Evolutionary conservation across 2,797 vertebrate genomes (phyloP).

Genomic region (Pangasius mekongensis): DNA sequence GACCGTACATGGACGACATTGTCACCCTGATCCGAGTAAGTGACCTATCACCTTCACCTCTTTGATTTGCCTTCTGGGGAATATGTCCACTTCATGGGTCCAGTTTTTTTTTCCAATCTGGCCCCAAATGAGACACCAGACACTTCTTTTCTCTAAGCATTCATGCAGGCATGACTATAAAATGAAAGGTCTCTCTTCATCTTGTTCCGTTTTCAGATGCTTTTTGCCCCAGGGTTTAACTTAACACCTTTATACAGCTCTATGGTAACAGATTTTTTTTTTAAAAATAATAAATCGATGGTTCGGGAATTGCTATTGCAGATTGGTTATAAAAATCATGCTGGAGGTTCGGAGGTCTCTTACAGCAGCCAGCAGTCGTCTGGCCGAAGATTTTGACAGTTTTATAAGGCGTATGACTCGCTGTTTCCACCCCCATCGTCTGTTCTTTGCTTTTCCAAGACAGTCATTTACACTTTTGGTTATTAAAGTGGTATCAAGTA

Average conservation of each 20-base stretch:
- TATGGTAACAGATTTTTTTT: conserved; percentile 29
- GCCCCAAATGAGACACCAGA: background rate
- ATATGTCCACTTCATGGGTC: background rate
- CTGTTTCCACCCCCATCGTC: conserved; percentile 37
- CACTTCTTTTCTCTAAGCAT: background rate
- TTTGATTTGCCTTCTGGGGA: background rate
- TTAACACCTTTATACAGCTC: conserved; percentile 38
- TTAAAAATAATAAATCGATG: conserved; percentile 62
- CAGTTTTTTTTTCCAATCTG: background rate
- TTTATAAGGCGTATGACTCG: conserved; percentile 46
- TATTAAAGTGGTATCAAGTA: conserved; percentile 27
- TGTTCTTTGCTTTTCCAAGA: conserved; percentile 14
- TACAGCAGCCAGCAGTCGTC: conserved; percentile 16
- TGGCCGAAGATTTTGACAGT: conserved; percentile 15
- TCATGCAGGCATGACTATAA: background rate
- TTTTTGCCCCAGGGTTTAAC: background rate
- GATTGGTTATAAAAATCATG: conserved; percentile 51
- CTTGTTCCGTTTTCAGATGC: background rate
- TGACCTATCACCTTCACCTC: conserved; percentile 45
- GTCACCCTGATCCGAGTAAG: conserved; percentile 97
- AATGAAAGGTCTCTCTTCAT: conserved; percentile 5
- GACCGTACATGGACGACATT: conserved; percentile 99
- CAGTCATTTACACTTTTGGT: background rate
- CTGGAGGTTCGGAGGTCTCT: conserved; percentile 18
- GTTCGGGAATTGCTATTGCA: conserved; percentile 72